These are phyloP conservation scores for Neolamprologus longior DNA, from an alignment of 2,113 vertebrate genomes.

Conservation along the genomic window DNA sequence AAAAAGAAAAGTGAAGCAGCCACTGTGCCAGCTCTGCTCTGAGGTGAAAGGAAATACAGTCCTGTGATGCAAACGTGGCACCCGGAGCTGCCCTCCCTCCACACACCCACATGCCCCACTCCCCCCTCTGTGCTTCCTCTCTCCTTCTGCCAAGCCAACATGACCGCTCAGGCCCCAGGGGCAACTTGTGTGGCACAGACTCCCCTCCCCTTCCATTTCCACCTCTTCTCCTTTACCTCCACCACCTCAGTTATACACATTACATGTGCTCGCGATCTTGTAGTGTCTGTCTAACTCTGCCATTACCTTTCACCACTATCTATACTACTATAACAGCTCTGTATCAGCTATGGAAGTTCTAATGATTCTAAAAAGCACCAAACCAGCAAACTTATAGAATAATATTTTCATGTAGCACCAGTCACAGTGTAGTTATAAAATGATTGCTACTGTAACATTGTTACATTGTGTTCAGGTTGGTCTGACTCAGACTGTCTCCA, in stretches of 20 bases:
- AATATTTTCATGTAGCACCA: not conserved
- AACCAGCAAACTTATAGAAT: not conserved
- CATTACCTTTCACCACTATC: not conserved
- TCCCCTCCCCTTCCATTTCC: not conserved
- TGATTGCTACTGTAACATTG: not conserved
- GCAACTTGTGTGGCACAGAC: slow-evolving; percentile 63
- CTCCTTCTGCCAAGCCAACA: slow-evolving; percentile 56
- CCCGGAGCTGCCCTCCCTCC: slow-evolving; percentile 23
- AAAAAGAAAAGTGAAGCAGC: not conserved
- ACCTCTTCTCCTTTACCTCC: not conserved
- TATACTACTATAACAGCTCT: not conserved
- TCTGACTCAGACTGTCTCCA: not conserved
- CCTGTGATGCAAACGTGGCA: slow-evolving; percentile 71
- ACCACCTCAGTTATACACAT: not conserved
- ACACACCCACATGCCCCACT: not conserved
- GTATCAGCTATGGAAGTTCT: not conserved
- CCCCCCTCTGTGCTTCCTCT: slow-evolving; percentile 17
- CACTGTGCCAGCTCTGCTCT: not conserved
- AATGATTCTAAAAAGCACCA: not conserved
- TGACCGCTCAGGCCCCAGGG: slow-evolving; percentile 33
- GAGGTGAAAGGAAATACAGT: slow-evolving; percentile 54
- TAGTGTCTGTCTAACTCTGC: not conserved
- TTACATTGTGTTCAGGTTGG: not conserved
- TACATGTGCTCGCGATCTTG: rapidly evolving
- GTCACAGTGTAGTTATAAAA: not conserved